Base-by-base conservation (phyloP, 1,140 invertebrate genomes). In the Drosophila mayri region DNA sequence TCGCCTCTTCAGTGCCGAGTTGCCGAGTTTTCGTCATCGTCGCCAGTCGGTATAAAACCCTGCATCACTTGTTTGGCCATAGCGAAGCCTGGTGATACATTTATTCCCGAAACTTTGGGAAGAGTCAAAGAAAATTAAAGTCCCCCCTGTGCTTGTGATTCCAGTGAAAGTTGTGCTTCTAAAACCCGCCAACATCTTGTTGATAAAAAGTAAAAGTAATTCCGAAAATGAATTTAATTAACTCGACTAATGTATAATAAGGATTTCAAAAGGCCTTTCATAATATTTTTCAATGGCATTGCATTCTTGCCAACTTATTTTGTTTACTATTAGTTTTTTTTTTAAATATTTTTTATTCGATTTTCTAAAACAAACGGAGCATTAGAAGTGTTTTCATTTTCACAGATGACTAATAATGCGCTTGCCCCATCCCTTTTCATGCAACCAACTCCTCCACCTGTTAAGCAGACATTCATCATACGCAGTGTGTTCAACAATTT, bases 91-190 rank as follows among this genome's bases (percentile, higher is more conserved):
- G 68, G 46, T 71, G 67, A 73, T 60, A 72, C 64, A 66, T 66
- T 70, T 70, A 55, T 65, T 40, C 66, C 63, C 66, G 40, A 44
- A 73, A 75, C 44, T 54, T 54, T 60, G 64, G 64, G 70, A 43
- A 85, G 35, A 73, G 70, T 58, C 46, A 60, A 52, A 77, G 64
- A 52, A 67, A 82, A 87, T 82, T 67, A 49, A 76, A 71, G 85
- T 60, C 49, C 50, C 41, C 78, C 61, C 62, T 76, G 82, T 87
- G 82, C 59, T 64, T 87, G 77, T 86, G 59, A 82, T 82, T 86
- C 70, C 3, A 79, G 64, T 76, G 73, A 76, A 76, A 76, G 61
- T 58, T 66, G 82, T 82, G 68, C 64, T 74, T 66, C 55, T 52
- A 71, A 71, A 85, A 49, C 63, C 47, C 64, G 64, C 35, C 47